These are phyloP conservation scores for Centropyge bicolor DNA, from an alignment of 2,797 vertebrate species.

Conservation along the genomic window DNA sequence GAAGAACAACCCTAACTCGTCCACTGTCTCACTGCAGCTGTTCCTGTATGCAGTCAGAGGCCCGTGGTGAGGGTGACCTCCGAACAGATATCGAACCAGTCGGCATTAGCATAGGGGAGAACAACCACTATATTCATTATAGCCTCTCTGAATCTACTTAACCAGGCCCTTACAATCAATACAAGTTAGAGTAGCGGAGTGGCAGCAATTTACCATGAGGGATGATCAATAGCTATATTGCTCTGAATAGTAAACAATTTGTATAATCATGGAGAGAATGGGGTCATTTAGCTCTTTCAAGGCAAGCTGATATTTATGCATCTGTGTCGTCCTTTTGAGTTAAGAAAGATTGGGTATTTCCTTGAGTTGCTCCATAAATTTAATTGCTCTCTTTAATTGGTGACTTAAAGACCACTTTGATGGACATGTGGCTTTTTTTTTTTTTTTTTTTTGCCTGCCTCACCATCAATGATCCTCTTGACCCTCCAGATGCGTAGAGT, in stretches of 20 bases:
- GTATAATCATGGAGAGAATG: constrained; percentile 67
- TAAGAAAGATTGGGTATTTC: constrained; percentile 23
- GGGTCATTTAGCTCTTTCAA: constrained; percentile 48
- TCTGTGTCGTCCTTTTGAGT: constrained; percentile 1
- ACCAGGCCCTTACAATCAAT: constrained; percentile 74
- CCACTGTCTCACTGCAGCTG: constrained; percentile 25
- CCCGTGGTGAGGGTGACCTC: constrained; percentile 70
- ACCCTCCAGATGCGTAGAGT: constrained; percentile 97
- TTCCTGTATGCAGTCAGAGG: constrained; percentile 61
- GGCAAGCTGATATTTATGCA: constrained; percentile 24
- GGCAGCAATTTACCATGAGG: constrained; percentile 73
- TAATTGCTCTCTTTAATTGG: not conserved
- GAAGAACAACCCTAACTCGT: not conserved
- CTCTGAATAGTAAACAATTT: constrained; percentile 80
- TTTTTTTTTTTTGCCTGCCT: constrained; percentile 66
- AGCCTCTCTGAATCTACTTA: constrained; percentile 77
- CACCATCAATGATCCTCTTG: constrained; percentile 98
- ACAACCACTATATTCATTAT: constrained; percentile 80
- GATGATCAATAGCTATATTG: constrained; percentile 75
- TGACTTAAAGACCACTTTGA: not conserved
- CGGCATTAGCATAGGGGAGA: constrained; percentile 75
- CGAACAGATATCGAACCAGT: constrained; percentile 68
- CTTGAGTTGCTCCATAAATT: not conserved
- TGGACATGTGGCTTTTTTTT: not conserved
- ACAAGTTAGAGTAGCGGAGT: constrained; percentile 69